phyloP scores from a whole-genome alignment of 2,888 invertebrate species.

The Rhingia rostrata region DNA sequence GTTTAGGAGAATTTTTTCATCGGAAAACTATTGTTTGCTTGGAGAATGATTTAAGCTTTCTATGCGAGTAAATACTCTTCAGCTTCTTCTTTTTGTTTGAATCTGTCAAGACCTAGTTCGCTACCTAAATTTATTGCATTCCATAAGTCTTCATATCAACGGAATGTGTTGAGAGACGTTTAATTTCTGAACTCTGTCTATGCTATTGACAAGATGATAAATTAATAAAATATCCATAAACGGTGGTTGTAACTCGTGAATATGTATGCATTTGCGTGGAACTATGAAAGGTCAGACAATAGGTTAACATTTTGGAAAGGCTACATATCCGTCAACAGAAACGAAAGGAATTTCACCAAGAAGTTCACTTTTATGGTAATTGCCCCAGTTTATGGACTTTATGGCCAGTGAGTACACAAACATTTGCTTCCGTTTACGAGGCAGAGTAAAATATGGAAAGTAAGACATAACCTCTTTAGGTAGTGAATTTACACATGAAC shows the following conservation, averaged over 20 bases:
- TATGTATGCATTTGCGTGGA: background rate
- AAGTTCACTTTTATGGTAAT: background rate
- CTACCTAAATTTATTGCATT: no score
- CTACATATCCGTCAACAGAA: background rate
- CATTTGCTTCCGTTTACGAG: background rate
- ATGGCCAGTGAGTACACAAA: background rate
- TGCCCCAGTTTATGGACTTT: background rate
- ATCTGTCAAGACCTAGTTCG: no score
- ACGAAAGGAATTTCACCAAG: conserved; percentile 1
- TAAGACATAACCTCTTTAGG: background rate
- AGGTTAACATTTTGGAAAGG: conserved; percentile 3
- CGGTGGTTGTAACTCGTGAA: background rate
- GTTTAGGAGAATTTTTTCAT: background rate
- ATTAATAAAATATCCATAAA: no score
- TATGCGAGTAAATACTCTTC: no score
- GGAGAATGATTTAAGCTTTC: background rate
- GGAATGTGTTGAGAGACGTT: no score
- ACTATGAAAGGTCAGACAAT: background rate
- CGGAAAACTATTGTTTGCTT: background rate
- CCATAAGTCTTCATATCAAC: no score
- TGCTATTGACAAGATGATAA: no score
- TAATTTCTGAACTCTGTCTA: no score
- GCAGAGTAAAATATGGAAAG: background rate
- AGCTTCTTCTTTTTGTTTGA: no score
- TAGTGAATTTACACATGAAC: background rate